Percentiles rank a stretch among this genome's conserved stretches.
phyloP scores from a whole-genome alignment of 2,888 invertebrate species.

The Fabriciana adippe region DNA sequence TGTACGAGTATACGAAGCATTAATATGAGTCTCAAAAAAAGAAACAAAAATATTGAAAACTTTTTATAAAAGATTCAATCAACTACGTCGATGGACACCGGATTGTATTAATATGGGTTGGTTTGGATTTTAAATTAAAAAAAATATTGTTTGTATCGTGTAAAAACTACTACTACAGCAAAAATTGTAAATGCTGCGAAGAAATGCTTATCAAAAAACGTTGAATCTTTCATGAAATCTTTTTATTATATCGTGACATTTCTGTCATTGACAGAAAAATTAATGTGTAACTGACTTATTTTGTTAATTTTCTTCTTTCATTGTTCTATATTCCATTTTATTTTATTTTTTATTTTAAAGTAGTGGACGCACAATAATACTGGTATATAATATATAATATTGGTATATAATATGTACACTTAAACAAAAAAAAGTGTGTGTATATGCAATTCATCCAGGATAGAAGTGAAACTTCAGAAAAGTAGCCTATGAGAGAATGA shows the following conservation, averaged over 20 bases:
- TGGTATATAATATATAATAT: too few relatives aligned
- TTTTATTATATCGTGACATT: neutral
- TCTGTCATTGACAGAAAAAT: neutral
- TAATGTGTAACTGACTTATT: neutral
- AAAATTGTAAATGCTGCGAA: constrained; percentile 8
- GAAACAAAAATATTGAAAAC: neutral
- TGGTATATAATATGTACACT: too few relatives aligned
- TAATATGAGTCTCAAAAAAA: neutral
- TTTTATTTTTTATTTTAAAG: too few relatives aligned
- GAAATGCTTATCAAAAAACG: constrained; percentile 10
- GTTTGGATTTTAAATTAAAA: constrained; percentile 9
- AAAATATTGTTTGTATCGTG: neutral
- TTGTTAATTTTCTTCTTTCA: too few relatives aligned
- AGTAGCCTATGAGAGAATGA: too few relatives aligned
- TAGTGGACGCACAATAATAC: too few relatives aligned
- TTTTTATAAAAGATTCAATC: constrained; percentile 18
- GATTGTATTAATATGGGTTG: constrained; percentile 14
- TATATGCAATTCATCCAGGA: too few relatives aligned
- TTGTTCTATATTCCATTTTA: too few relatives aligned
- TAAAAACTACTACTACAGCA: constrained; percentile 10
- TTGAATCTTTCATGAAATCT: neutral
- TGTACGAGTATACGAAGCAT: constrained; percentile 3
- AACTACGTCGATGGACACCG: constrained; percentile 16
- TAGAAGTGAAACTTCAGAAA: too few relatives aligned
- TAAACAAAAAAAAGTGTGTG: too few relatives aligned